Evolutionary conservation across 2,113 vertebrate species (phyloP).

Genomic region (Thalassoma bifasciatum): DNA sequence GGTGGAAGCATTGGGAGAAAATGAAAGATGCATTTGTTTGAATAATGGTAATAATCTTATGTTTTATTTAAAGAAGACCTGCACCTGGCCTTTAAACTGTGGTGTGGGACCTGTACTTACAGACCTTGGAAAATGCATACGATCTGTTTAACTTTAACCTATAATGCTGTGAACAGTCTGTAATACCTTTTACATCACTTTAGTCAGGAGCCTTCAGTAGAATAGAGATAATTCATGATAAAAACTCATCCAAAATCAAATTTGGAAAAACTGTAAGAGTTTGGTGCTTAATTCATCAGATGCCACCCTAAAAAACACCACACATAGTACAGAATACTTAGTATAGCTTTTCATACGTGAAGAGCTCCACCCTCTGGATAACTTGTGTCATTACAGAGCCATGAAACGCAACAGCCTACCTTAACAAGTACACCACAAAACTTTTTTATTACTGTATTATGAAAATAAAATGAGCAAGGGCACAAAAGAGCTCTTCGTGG

Average conservation of each 20-base stretch:
- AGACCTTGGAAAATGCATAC: too few species aligned
- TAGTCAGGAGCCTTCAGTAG: too few species aligned
- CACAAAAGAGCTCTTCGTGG: background rate
- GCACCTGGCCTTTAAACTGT: background rate
- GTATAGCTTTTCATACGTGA: background rate
- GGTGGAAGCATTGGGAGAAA: background rate
- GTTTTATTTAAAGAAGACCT: background rate
- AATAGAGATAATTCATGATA: too few species aligned
- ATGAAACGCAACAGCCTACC: background rate
- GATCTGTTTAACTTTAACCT: too few species aligned
- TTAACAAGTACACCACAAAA: background rate
- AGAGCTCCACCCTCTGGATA: constrained; percentile 61
- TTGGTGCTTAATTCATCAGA: too few species aligned
- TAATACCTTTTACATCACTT: too few species aligned
- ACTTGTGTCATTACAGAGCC: background rate
- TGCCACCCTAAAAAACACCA: background rate
- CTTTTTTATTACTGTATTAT: too few species aligned
- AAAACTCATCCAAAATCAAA: too few species aligned
- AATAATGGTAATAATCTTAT: background rate
- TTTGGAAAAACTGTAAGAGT: too few species aligned
- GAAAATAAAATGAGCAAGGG: background rate
- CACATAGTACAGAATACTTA: background rate
- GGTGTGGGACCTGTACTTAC: too few species aligned
- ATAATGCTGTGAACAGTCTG: too few species aligned
- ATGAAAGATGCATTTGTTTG: background rate